Evolutionary conservation across 2,797 vertebrate genomes (phyloP).

Genomic region (Chiloscyllium punctatum): DNA sequence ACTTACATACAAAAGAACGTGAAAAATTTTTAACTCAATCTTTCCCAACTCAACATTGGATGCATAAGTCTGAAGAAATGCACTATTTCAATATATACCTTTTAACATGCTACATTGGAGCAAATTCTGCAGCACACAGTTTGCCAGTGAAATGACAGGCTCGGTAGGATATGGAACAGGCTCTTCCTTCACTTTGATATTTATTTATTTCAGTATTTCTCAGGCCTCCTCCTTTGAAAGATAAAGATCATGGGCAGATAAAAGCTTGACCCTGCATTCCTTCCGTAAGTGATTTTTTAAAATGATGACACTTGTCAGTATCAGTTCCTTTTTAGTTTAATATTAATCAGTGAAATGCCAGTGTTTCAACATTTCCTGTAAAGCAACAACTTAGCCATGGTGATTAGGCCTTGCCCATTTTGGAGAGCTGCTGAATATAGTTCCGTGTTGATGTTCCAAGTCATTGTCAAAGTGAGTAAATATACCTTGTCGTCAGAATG

Average conservation of each 20-base stretch:
- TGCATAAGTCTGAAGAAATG: neutral
- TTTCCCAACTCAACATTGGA: neutral
- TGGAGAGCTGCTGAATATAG: neutral
- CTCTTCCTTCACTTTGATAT: slow-evolving; percentile 19
- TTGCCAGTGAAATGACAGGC: neutral
- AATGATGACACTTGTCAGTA: neutral
- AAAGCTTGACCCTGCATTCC: neutral
- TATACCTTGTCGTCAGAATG: neutral
- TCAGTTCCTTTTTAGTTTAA: neutral
- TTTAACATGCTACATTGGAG: neutral
- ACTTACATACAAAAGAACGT: neutral
- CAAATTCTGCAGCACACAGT: neutral
- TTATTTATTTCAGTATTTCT: slow-evolving; percentile 12
- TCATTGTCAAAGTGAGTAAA: slow-evolving; percentile 3
- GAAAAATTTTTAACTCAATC: neutral
- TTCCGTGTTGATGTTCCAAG: neutral
- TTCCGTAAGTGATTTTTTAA: neutral
- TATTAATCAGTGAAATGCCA: neutral
- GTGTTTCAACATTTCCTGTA: slow-evolving; percentile 6
- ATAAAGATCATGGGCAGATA: neutral
- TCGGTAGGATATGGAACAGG: neutral
- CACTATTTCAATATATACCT: too few species aligned
- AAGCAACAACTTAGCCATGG: neutral
- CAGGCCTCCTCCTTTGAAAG: neutral
- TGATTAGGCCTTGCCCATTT: neutral